Percentiles rank a stretch among this genome's conserved stretches.
phyloP scores from a whole-genome alignment of 1,140 invertebrate species.

The Dendroctonus valens region DNA sequence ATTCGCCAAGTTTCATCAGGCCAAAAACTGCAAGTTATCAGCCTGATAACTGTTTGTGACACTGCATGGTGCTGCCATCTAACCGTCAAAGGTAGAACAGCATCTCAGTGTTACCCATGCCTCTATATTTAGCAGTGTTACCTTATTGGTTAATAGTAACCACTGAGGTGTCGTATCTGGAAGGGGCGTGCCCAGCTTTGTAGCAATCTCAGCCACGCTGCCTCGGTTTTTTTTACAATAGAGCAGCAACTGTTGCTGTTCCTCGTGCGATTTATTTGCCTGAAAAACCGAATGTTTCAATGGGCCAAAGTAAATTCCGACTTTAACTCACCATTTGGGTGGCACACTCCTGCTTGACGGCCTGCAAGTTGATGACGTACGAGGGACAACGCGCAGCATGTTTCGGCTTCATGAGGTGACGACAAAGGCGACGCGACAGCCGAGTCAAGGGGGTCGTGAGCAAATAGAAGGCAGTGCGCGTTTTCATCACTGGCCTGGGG shows the following conservation, averaged over 20 bases:
- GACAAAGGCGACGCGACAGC: slow-evolving; percentile 80
- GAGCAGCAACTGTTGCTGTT: slow-evolving; percentile 60
- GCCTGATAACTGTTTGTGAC: too few species aligned
- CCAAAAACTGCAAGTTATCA: too few species aligned
- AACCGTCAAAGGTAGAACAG: background rate
- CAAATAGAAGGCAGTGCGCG: slow-evolving; percentile 92
- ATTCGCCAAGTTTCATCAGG: too few species aligned
- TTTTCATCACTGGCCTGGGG: slow-evolving; percentile 93
- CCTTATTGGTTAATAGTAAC: slow-evolving; percentile 76
- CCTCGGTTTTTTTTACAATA: slow-evolving; percentile 58
- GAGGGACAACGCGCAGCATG: slow-evolving; percentile 87
- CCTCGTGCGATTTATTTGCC: slow-evolving; percentile 57
- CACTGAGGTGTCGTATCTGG: slow-evolving; percentile 70
- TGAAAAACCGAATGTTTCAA: slow-evolving; percentile 10
- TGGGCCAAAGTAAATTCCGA: too few species aligned
- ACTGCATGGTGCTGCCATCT: too few species aligned
- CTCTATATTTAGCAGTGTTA: slow-evolving; percentile 50
- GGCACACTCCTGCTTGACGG: slow-evolving; percentile 81
- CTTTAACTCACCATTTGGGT: slow-evolving; percentile 38
- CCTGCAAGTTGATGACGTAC: slow-evolving; percentile 77
- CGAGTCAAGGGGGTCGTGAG: slow-evolving; percentile 85
- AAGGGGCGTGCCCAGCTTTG: slow-evolving; percentile 65
- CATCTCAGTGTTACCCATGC: background rate
- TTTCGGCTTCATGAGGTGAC: slow-evolving; percentile 76
- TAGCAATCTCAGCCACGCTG: slow-evolving; percentile 75